Conservation (phyloP, 2,888 invertebrate species). For the Hartigia nigra region DNA sequence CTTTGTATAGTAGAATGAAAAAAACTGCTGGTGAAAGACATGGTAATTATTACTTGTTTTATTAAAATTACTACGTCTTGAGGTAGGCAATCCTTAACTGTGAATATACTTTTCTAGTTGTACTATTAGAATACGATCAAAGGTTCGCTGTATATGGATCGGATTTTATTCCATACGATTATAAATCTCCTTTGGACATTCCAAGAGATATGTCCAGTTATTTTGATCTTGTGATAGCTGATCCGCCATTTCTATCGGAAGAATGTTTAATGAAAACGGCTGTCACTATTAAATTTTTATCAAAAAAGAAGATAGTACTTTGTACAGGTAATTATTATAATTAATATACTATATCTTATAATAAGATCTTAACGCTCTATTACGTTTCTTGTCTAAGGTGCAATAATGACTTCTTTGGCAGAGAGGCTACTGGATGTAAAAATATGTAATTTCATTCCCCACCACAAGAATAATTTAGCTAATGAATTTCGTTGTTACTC, state of each 20-base stretch:
- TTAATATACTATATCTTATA: slow-evolving; percentile 1
- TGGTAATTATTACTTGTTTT: slow-evolving; percentile 59
- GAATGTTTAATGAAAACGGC: slow-evolving; percentile 91
- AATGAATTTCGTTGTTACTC: slow-evolving; percentile 94
- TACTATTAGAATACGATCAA: slow-evolving; percentile 85
- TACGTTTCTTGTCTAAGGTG: slow-evolving; percentile 68
- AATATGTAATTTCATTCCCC: slow-evolving; percentile 79
- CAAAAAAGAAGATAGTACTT: slow-evolving; percentile 81
- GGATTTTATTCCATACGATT: slow-evolving; percentile 90
- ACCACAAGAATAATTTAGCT: slow-evolving; percentile 88
- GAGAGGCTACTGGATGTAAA: slow-evolving; percentile 73
- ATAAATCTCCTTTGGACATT: slow-evolving; percentile 80
- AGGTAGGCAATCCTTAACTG: neutral
- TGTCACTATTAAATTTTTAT: slow-evolving; percentile 79
- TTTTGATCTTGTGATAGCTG: slow-evolving; percentile 89
- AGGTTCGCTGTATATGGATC: slow-evolving; percentile 83
- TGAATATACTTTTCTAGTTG: slow-evolving; percentile 67
- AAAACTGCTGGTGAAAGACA: slow-evolving; percentile 66
- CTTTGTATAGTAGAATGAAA: slow-evolving; percentile 79
- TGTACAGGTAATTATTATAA: slow-evolving; percentile 79
- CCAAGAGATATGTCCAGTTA: slow-evolving; percentile 70
- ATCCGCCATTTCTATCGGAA: slow-evolving; percentile 94
- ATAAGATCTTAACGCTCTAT: neutral
- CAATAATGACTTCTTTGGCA: slow-evolving; percentile 81
- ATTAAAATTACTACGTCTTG: neutral